Base-by-base conservation (phyloP, 2,113 vertebrate species). In the Capreolus pygargus region DNA sequence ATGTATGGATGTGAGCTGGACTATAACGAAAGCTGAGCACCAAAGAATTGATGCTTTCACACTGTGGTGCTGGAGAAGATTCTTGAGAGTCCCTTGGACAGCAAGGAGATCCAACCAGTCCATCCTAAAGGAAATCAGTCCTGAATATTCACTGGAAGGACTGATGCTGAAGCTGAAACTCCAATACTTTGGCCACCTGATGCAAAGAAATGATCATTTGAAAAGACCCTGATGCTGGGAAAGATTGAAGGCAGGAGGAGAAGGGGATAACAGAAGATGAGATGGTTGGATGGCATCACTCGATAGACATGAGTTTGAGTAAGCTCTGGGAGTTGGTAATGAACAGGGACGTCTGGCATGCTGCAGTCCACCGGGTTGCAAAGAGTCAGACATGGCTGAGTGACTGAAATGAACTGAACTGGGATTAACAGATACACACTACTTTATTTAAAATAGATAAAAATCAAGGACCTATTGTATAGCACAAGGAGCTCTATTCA, bases 341-440 rank as follows among this genome's bases (percentile, higher is more conserved):
- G 67, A 19, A 70, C 67, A 70, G 36, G n/a, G n/a, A 70, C 39
- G 19, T 1, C 67, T 70, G 19, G n/a, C n/a, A 39, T 70, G n/a
- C 67, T 70, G 19, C 19, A 70, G 19, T 39, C 67, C 19, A 70
- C 19, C 6, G 67, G 67, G 19, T 23, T 6, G 2, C n/a, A 39
- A 23, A 0, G 0, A 39, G 23, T 70, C 19, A 39, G 67, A 70
- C n/a, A 23, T 0, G 2, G 39, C 67, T 70, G 19, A 39, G 67
- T 0, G 0, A 70, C n/a, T 70, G 6, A 54, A 54, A 17, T 54
- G 19, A 70, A 70, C 67, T 23, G n/a, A 70, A 70, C 9, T 70
- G 19, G n/a, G 28, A 81, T 81, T 81, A 12, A 81, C 78, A 81
- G 28, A 52, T 33, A 50, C 28, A 50, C 16, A 81, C 10, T 33